A percentile compares a stretch with the other conserved stretches of the same genome.
Evolutionary conservation across 2,888 invertebrate species (phyloP).

Genomic region (Nomada lathburiana): DNA sequence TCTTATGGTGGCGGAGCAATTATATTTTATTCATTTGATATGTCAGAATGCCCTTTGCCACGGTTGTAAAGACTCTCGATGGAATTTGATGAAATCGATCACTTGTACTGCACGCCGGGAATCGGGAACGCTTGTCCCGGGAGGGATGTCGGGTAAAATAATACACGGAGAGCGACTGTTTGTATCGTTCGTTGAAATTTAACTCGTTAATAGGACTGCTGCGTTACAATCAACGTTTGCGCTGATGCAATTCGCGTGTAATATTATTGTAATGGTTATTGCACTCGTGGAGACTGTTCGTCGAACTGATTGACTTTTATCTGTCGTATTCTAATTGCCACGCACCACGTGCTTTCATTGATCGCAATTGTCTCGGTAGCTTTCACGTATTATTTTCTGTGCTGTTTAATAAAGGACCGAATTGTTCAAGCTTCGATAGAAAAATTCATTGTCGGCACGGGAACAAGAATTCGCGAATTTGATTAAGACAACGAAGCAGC

Average conservation of each 20-base stretch:
- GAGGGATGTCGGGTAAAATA: not conserved
- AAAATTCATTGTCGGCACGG: no score
- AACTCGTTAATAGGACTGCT: not conserved
- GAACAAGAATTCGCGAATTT: no score
- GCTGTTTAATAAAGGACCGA: no score
- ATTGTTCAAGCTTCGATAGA: no score
- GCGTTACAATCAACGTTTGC: not conserved
- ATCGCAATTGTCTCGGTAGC: not conserved
- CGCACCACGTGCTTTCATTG: not conserved
- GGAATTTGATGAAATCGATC: conserved; percentile 5
- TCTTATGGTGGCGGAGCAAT: not conserved
- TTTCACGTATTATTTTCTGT: not conserved
- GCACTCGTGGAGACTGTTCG: not conserved
- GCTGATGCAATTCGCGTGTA: not conserved
- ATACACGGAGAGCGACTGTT: not conserved
- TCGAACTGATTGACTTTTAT: not conserved
- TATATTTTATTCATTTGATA: not conserved
- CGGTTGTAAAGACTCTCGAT: not conserved
- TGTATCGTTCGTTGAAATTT: conserved; percentile 11
- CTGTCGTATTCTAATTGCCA: not conserved
- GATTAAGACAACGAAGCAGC: no score
- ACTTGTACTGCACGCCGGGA: not conserved
- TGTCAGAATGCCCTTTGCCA: not conserved
- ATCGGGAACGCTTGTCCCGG: not conserved
- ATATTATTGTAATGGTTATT: not conserved